Conservation (phyloP, 2,888 invertebrate genomes). For the Melitaea athalia region DNA sequence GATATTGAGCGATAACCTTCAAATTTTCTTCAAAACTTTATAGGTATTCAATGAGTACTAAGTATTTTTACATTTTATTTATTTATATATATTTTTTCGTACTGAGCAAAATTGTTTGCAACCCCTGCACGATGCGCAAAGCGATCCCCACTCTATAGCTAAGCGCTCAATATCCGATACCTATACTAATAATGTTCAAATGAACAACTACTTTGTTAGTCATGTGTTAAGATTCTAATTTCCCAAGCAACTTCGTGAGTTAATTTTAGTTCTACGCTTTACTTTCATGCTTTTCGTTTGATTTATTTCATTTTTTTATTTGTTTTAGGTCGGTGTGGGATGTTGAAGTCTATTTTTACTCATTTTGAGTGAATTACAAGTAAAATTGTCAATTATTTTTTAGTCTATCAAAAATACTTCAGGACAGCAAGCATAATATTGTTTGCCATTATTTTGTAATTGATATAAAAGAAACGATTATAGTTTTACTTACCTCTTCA, state of each 20-base stretch:
- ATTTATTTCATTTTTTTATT: slow-evolving; percentile 18
- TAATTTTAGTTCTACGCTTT: slow-evolving; percentile 52
- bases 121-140: no score
- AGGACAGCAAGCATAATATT: neutral
- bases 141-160: no score
- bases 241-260: slow-evolving; percentile 78
- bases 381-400: neutral
- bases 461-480: neutral
- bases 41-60: no score
- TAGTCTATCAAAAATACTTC: no score
- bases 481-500: neutral
- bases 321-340: neutral
- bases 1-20: no score
- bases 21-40: no score
- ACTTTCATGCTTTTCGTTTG: slow-evolving; percentile 50
- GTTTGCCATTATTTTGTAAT: neutral
- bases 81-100: no score
- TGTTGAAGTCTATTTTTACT: neutral
- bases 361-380: neutral
- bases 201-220: slow-evolving; percentile 60
- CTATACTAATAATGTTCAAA: slow-evolving; percentile 48
- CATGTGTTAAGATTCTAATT: slow-evolving; percentile 46
- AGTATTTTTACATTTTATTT: no score
- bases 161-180: no score
- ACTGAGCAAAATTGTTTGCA: no score